Base-by-base conservation (phyloP, 2,888 invertebrate species). In the Tachina fera region DNA sequence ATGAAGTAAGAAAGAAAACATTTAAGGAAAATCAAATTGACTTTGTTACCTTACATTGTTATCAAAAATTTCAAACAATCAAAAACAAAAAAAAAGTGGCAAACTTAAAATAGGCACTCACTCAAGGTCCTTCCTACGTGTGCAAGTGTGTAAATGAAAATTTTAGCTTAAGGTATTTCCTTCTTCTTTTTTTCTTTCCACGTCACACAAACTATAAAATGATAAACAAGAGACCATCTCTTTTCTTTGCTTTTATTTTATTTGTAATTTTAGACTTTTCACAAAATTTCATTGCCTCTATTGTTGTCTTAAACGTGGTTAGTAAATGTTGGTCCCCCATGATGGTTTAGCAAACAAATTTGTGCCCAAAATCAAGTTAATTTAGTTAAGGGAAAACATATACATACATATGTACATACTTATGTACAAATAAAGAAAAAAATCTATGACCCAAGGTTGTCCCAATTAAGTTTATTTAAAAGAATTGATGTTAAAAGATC, bases 1-100 rank as follows among this genome's bases (percentile, higher is more conserved):
- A 41, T 6, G 10, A 49, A 22, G 3, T 16, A 11, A 51, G 22
- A 65, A 68, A 60, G 74, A 70, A 61, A 70, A 65, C 65, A 77
- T 72, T 56, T 76, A 77, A 72, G 63, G 75, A 74, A 86, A 76
- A 71, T 68, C 83, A 86, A 86, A 80, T 86, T 86, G 86, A 79
- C 86, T 83, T 80, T 83, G 67, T 83, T 83, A 86, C 83, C 79
- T 83, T 76, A 76, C 68, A 80, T 80, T 86, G 83, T 86, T 81
- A 81, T 75, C 68, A 70, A 16, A 67, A 63, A 16, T 78, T 58
- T 77, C 31, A 31, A 19, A 47, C 51, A 71, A 75, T 11, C 45
- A 45, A 31, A 72, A 67, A 58, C 31, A 22, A 72, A 67, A 63
- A 63, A 51, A 58, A 47, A 10, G 41, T 41, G 6, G 19, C 31